A percentile compares a stretch with the other conserved stretches of the same genome.
These are phyloP conservation scores for Craniophora ligustri DNA, from an alignment of 2,888 invertebrate species.

Conservation along the genomic window DNA sequence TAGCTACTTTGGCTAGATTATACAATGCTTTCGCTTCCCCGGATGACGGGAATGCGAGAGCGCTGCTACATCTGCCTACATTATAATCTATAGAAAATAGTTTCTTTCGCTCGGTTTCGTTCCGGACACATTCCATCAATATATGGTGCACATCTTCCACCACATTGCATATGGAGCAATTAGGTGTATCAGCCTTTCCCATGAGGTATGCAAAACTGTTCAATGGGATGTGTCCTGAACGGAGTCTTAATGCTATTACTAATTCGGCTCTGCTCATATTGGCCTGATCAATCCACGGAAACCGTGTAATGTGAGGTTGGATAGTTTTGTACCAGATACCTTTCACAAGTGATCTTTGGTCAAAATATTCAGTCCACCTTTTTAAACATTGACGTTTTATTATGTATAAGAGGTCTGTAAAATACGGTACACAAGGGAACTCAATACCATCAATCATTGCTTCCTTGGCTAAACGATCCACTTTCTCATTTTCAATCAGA, in stretches of 20 bases:
- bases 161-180: background rate
- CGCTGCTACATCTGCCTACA: background rate
- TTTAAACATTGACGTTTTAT: background rate
- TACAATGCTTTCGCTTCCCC: background rate
- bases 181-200: background rate
- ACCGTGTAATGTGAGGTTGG: background rate
- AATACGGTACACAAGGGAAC: background rate
- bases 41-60: background rate
- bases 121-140: background rate
- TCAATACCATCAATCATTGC: background rate
- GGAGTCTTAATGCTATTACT: background rate
- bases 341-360: background rate
- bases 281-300: background rate
- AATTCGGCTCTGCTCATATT: background rate
- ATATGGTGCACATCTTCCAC: background rate
- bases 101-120: background rate
- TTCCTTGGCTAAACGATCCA: constrained; percentile 1
- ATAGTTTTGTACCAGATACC: background rate
- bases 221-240: background rate
- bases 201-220: background rate
- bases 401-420: background rate
- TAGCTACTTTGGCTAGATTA: background rate
- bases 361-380: background rate
- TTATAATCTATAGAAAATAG: too few species aligned
- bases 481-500: constrained; percentile 3